Base-by-base conservation (phyloP, 2,113 vertebrate genomes). In the Macaca fascicularis region DNA sequence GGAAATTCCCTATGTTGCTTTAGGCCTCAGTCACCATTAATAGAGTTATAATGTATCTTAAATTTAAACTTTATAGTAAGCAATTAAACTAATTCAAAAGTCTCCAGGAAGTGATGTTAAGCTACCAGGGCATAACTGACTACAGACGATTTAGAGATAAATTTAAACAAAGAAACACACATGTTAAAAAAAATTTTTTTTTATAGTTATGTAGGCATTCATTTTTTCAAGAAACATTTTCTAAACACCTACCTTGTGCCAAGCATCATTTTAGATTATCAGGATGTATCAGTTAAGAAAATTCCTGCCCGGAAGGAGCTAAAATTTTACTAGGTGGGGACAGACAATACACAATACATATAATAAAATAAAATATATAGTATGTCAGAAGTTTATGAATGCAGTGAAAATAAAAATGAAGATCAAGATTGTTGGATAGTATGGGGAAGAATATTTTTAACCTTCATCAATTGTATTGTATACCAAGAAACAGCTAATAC, bases 181-280 rank as follows among this genome's bases (percentile, higher is more conserved):
- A 23, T 32, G 12, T 35, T n/a, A 10, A 45, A 45, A 45, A 45
- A 45, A 45, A 0, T 10, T 45, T 45, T 45, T 45, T 45, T 84
- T 92, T 83, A 90, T 76, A 59, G 38, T 64, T 76, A 67, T 79
- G 48, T 1, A 38, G 6, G 17, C 43, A 59, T 1, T 90, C 16
- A 85, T 89, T 91, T 82, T 76, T 6, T 88, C 76, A 93, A 75
- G 40, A 93, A 93, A 86, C 55, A 89, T 74, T 74, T 61, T 57
- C 22, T 72, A 83, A 78, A 38, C 1, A 40, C 19, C 43, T 45
- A 70, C 20, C 64, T 40, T 86, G 5, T 50, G 32, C 14, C 84
- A 90, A 91, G 25, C 1, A 79, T 79, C 32, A 84, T 48, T 92
- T 93, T 80, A 93, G 3, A 70, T 70, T 69, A 76, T 50, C 48